Base-by-base conservation (phyloP, 2,113 vertebrate species). In the Neodontobutis hainanensis region DNA sequence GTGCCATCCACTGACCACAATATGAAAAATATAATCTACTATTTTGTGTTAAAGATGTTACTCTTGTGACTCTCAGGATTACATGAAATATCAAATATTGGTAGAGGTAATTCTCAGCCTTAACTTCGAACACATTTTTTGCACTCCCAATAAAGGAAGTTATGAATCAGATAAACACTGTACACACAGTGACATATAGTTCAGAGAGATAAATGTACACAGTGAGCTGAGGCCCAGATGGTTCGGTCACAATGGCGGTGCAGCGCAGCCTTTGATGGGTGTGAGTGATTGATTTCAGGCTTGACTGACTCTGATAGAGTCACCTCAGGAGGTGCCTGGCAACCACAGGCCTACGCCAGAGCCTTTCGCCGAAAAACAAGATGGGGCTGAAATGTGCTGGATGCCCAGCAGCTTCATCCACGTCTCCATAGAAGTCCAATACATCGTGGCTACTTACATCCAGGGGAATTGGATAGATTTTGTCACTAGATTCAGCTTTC, bases 201-300 rank as follows among this genome's bases (percentile, higher is more conserved):
- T 85, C 81, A 79, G 73, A 87, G 78, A 89, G 84, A 87, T 87
- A 88, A 82, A 89, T 80, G 75, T 82, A 72, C 83, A 88, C 85
- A 85, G 86, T 87, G 84, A 82, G 85, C 85, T 75, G 84, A 89
- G 88, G 91, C 92, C 91, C 92, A 93, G 92, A 93, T 94, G 92
- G 92, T 87, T 80, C 84, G 68, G 84, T 87, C 90, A 92, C 90
- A 93, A 92, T 92, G 89, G 91, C 78, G 58, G 84, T 87, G 87
- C 86, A 89, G 84, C 84, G 87, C 84, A 76, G 88, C 89, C 90
- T 93, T 94, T 93, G 92, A 94, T 93, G 92, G 90, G 85, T 92
- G 89, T 92, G 92, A 93, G 92, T 93, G 92, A 94, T 94, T 93
- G 92, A 93, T 94, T 94, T 94, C 91, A 93, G 89, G 93, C 92